Base-by-base conservation (phyloP, 53 echinoderm and acorn worm genomes). In the Hippasteria phrygiana region DNA sequence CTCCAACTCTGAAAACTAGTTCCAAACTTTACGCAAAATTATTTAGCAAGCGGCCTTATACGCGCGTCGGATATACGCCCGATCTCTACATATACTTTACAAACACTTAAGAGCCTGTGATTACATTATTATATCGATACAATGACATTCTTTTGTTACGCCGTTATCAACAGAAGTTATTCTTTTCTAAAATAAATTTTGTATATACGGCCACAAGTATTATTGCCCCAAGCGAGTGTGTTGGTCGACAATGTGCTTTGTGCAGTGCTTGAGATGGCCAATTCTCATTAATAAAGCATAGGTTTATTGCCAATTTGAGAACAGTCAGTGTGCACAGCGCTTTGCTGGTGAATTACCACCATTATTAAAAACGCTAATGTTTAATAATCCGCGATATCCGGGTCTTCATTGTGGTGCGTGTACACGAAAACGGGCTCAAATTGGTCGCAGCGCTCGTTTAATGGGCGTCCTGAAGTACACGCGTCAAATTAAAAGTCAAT, bases 401-500 rank as follows among this genome's bases (percentile, higher is more conserved):
- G 6, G 46, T 5, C 46, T 45, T 11, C 6, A 45, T 11, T 11
- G 11, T 5, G 0, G 22, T 9, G 4, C 22, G 59, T n/a, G n/a
- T n/a, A n/a, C n/a, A n/a, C n/a, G n/a, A n/a, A n/a, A n/a, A n/a
- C 59, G 22, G 22, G 59, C 59, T 26, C 20, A 59, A 59, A 59
- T 59, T 59, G 59, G 59, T 59, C 26, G 22, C n/a, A 26, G 11
- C n/a, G 59, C 20, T 66, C 26, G 10, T 13, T 0, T 78, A 78
- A 78, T 78, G 78, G 43, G 82, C 66, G 66, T 82, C 64, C 17
- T 64, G 33, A 82, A 82, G 65, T 82, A 82, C 82, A 82, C 66
- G 82, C 41, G 18, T 82, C 82, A 63, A 65, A 82, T 82, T 82
- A 82, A 82, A 82, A 82, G 64, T 43, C 82, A 82, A 82, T 82